These are phyloP conservation scores for Myioborus melanocephalus DNA, from an alignment of 2,797 vertebrate species.

Conservation along the genomic window DNA sequence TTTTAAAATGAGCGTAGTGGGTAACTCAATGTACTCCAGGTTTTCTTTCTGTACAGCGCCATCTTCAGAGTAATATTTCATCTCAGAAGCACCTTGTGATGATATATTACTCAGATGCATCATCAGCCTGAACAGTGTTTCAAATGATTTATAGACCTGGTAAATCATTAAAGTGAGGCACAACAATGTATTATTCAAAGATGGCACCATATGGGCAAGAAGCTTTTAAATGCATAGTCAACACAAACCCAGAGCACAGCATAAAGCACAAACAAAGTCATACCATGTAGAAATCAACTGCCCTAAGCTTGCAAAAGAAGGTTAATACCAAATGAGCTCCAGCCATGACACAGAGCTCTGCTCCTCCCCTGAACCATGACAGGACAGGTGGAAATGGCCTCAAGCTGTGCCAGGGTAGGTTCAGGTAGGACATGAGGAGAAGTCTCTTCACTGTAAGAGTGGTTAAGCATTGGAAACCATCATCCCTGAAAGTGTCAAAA, in stretches of 20 bases:
- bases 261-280: not conserved
- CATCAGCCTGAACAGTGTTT: constrained; percentile 42
- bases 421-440: not conserved
- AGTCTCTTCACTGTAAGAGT: not conserved
- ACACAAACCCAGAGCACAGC: constrained; percentile 12
- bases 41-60: not conserved
- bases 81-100: constrained; percentile 46
- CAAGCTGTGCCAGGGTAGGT: not conserved
- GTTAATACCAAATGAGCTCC: not conserved
- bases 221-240: constrained; percentile 1
- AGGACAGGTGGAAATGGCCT: not conserved
- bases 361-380: not conserved
- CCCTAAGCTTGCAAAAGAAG: not conserved
- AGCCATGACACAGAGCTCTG: not conserved
- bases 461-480: not conserved
- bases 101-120: constrained; percentile 63
- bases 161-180: constrained; percentile 46
- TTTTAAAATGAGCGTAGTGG: not conserved
- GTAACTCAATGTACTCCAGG: not conserved
- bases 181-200: constrained; percentile 51
- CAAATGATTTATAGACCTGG: constrained; percentile 61
- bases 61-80: constrained; percentile 61
- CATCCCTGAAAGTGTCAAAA: not conserved
- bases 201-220: not conserved
- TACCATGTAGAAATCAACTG: not conserved